Conservation (phyloP, 2,888 invertebrate species). For the Microctonus aethiopoides region DNA sequence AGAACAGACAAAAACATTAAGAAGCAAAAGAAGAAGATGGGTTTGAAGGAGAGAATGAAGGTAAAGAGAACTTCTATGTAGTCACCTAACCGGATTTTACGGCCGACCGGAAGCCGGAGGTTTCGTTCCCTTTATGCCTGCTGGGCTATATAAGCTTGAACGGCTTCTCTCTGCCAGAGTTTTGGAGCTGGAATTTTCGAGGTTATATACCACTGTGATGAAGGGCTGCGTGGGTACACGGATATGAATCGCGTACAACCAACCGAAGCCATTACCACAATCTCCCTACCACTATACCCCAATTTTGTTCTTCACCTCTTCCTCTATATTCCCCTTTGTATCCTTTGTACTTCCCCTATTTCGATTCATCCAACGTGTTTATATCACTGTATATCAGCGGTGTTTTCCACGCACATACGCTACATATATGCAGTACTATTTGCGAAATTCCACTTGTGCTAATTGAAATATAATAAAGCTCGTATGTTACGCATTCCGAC, state of each 20-base stretch:
- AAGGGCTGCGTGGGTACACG: slow-evolving; percentile 6
- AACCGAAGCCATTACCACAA: slow-evolving; percentile 32
- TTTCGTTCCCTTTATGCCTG: slow-evolving; percentile 32
- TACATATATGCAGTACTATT: slow-evolving; percentile 5
- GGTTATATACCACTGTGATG: neutral
- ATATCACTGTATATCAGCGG: slow-evolving; percentile 20
- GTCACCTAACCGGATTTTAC: slow-evolving; percentile 35
- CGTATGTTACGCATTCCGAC: neutral
- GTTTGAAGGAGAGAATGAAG: neutral
- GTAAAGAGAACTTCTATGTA: neutral
- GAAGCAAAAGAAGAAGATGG: neutral
- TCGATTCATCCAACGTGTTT: neutral
- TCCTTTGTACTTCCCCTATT: slow-evolving; percentile 5
- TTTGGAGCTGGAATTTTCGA: slow-evolving; percentile 27
- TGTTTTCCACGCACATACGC: slow-evolving; percentile 26
- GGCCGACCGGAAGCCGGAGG: slow-evolving; percentile 35
- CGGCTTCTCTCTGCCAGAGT: slow-evolving; percentile 27
- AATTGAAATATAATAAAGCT: slow-evolving; percentile 43
- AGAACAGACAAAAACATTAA: neutral
- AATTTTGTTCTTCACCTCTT: neutral
- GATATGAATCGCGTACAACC: slow-evolving; percentile 25
- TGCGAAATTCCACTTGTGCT: slow-evolving; percentile 40
- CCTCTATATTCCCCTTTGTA: too few species aligned
- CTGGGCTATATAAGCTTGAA: slow-evolving; percentile 27
- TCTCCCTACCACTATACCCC: neutral